Conservation (phyloP, 1,140 invertebrate species). For the Ips typographus region DNA sequence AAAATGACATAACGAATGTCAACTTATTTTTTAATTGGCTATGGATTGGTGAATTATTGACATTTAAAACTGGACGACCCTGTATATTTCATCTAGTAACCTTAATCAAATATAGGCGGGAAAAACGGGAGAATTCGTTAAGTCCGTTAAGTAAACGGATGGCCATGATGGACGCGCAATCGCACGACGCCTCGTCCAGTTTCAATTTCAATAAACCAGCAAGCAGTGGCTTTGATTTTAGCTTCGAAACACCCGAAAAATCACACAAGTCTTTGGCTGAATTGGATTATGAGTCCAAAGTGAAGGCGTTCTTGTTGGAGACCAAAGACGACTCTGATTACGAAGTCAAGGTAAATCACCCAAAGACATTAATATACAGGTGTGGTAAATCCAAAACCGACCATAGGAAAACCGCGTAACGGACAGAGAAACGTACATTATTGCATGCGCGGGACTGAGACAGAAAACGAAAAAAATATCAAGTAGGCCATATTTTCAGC, state of each 20-base stretch:
- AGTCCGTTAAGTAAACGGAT: slow-evolving; percentile 79
- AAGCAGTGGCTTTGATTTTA: slow-evolving; percentile 49
- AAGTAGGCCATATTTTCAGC: too few species aligned
- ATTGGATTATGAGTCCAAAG: slow-evolving; percentile 68
- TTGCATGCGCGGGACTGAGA: too few species aligned
- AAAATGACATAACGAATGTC: too few species aligned
- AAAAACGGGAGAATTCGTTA: slow-evolving; percentile 67
- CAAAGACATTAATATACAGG: background rate
- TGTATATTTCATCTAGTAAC: background rate
- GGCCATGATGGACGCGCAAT: slow-evolving; percentile 62
- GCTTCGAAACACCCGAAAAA: slow-evolving; percentile 49
- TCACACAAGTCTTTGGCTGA: slow-evolving; percentile 54
- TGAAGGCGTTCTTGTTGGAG: slow-evolving; percentile 74
- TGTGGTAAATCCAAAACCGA: background rate
- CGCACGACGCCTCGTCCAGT: slow-evolving; percentile 56
- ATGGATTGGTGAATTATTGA: too few species aligned
- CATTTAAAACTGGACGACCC: too few species aligned
- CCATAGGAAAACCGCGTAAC: too few species aligned
- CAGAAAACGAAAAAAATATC: too few species aligned
- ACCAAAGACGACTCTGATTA: slow-evolving; percentile 82
- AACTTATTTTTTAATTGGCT: too few species aligned
- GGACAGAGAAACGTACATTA: too few species aligned
- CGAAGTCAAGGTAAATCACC: slow-evolving; percentile 67
- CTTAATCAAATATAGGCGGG: slow-evolving; percentile 50
- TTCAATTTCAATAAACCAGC: slow-evolving; percentile 40